phyloP scores from a whole-genome alignment of 2,797 vertebrate species.

The Fratercula arctica region DNA sequence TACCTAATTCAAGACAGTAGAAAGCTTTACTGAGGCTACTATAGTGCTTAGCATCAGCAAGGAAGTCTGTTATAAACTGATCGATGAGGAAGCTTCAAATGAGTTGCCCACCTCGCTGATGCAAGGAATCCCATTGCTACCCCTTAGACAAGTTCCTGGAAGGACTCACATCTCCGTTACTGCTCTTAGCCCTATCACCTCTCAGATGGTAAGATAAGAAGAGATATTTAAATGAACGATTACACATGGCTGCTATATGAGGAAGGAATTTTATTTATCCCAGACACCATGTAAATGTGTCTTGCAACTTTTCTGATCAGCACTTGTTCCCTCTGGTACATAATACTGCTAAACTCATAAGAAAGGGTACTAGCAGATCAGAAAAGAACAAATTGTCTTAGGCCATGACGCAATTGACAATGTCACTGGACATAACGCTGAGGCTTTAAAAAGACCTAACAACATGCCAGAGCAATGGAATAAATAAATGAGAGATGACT shows the following conservation, averaged over 20 bases:
- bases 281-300: not conserved
- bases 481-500: conserved; percentile 34
- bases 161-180: not conserved
- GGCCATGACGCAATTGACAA: not conserved
- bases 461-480: not conserved
- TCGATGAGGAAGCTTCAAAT: not conserved
- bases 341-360: not conserved
- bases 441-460: not conserved
- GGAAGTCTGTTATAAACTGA: not conserved
- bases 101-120: not conserved
- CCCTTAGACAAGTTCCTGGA: not conserved
- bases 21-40: not conserved
- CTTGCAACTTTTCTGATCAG: not conserved
- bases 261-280: not conserved
- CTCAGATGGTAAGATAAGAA: not conserved
- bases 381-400: conserved; percentile 17
- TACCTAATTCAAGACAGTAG: not conserved
- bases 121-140: fast-evolving
- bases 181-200: not conserved
- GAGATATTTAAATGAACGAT: not conserved
- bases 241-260: not conserved
- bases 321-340: not conserved
- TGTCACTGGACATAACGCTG: not conserved
- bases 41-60: not conserved
- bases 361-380: not conserved